Evolutionary conservation across 2,113 vertebrate species (phyloP).

Genomic region (Cyprinodon brontotheroides): DNA sequence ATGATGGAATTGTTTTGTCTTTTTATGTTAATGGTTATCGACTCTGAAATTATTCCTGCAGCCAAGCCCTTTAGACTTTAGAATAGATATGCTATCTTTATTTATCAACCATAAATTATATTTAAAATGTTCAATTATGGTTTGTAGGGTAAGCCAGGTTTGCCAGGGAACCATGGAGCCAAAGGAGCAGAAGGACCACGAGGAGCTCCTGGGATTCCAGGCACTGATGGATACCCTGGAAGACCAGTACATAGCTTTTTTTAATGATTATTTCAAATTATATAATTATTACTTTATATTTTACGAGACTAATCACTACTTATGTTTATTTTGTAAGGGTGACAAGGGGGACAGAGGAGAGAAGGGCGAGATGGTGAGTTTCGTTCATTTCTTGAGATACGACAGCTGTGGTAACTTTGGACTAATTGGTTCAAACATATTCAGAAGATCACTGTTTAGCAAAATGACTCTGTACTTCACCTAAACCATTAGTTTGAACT

Average conservation of each 20-base stretch:
- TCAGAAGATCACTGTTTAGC: background rate
- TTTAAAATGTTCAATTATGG: background rate
- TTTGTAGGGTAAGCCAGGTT: slow-evolving; percentile 72
- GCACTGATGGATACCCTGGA: slow-evolving; percentile 84
- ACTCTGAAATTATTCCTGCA: too few relatives aligned
- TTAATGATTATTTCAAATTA: background rate
- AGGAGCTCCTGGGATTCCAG: slow-evolving; percentile 83
- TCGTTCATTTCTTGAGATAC: background rate
- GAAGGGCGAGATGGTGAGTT: slow-evolving; percentile 83
- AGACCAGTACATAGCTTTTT: slow-evolving; percentile 67
- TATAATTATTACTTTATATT: background rate
- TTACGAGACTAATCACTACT: background rate
- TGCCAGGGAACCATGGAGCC: slow-evolving; percentile 69
- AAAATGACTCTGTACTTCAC: too few relatives aligned
- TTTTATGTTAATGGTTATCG: too few relatives aligned
- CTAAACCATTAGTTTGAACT: too few relatives aligned
- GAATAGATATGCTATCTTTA: background rate
- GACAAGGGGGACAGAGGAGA: slow-evolving; percentile 85
- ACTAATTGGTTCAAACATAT: background rate
- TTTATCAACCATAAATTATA: background rate
- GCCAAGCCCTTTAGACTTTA: too few relatives aligned
- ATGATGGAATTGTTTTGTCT: too few relatives aligned
- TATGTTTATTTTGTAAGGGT: slow-evolving; percentile 74
- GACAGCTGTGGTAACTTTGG: too few relatives aligned
- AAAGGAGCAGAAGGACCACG: slow-evolving; percentile 77